Percentiles rank a stretch among this genome's conserved stretches.
phyloP scores from a whole-genome alignment of 2,888 invertebrate species.

The Scaptomyza polygonia region DNA sequence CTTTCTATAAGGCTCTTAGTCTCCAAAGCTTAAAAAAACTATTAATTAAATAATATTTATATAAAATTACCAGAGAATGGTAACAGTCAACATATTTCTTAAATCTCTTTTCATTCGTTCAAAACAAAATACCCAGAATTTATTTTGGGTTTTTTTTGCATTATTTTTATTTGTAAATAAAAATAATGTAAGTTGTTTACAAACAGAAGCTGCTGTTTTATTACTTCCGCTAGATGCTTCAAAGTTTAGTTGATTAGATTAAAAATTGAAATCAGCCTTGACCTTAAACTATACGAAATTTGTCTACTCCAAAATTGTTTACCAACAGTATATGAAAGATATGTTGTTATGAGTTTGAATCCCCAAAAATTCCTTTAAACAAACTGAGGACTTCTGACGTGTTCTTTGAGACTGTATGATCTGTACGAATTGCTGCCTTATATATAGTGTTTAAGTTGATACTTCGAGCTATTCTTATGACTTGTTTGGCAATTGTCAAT shows the following conservation, averaged over 20 bases:
- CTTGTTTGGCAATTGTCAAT: slow-evolving; percentile 34
- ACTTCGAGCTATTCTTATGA: not conserved
- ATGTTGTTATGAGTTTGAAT: not conserved
- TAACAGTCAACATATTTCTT: no score
- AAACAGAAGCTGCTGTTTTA: slow-evolving; percentile 44
- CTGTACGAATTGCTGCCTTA: slow-evolving; percentile 6
- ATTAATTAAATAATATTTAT: no score
- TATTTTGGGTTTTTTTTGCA: slow-evolving; percentile 4
- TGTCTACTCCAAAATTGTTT: slow-evolving; percentile 1
- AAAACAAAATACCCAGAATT: slow-evolving; percentile 23
- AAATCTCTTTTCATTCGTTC: no score
- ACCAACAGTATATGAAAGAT: not conserved
- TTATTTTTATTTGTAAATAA: slow-evolving; percentile 39
- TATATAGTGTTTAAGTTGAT: slow-evolving; percentile 4
- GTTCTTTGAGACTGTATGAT: not conserved
- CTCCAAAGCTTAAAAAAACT: no score
- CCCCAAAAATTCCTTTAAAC: not conserved
- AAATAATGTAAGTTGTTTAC: slow-evolving; percentile 52
- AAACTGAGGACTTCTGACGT: not conserved
- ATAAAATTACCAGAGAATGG: no score
- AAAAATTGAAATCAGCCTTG: not conserved
- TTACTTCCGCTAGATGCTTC: slow-evolving; percentile 54
- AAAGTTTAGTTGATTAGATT: slow-evolving; percentile 30
- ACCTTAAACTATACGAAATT: not conserved
- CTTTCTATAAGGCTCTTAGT: no score